phyloP scores from a whole-genome alignment of 2,113 vertebrate species.

The Caloenas nicobarica region DNA sequence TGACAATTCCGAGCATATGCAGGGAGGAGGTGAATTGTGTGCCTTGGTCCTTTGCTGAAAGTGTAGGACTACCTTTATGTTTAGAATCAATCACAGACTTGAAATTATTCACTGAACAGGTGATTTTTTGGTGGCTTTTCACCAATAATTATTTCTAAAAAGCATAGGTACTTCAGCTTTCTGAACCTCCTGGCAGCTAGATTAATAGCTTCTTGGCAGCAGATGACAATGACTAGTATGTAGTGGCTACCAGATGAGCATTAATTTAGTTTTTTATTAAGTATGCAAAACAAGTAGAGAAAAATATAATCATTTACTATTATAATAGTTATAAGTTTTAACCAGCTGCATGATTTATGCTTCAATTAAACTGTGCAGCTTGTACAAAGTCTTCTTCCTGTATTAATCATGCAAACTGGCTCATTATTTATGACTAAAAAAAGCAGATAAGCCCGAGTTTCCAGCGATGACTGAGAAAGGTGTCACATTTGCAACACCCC shows the following conservation, averaged over 20 bases:
- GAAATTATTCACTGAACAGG: not conserved
- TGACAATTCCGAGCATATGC: not conserved
- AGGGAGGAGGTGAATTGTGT: not conserved
- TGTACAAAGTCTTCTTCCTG: constrained; percentile 53
- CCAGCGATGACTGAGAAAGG: not conserved
- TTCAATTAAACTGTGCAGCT: constrained; percentile 61
- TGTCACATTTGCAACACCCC: constrained; percentile 21
- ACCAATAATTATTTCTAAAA: constrained; percentile 7
- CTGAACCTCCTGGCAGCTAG: not conserved
- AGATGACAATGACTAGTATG: not conserved
- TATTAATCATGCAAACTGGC: constrained; percentile 51
- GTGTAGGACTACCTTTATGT: not conserved
- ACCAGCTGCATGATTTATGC: constrained; percentile 65
- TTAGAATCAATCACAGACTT: not conserved
- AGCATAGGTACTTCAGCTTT: not conserved
- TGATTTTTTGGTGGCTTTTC: not conserved
- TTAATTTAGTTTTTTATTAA: constrained; percentile 62
- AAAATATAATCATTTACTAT: constrained; percentile 63
- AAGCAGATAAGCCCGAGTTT: constrained; percentile 13
- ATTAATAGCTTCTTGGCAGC: constrained; percentile 36
- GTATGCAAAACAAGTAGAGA: constrained; percentile 50
- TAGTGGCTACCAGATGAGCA: constrained; percentile 27
- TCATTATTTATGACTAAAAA: constrained; percentile 54
- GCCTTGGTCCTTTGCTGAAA: not conserved
- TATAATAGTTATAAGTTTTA: constrained; percentile 47